These are phyloP conservation scores for Heliopora coerulea DNA, from an alignment of 92 coral and sea anemone genomes.

Conservation along the genomic window DNA sequence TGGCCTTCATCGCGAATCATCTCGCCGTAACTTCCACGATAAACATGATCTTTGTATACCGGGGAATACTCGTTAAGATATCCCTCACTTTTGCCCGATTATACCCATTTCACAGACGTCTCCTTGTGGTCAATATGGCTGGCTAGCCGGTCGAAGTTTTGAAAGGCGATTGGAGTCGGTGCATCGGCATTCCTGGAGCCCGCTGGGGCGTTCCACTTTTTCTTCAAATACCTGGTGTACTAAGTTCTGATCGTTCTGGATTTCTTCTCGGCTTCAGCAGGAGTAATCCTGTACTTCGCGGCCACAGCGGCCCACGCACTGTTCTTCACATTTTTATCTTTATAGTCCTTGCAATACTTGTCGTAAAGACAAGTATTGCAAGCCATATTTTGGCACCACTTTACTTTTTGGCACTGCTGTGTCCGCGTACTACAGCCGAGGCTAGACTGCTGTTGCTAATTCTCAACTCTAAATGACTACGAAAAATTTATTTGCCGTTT, in stretches of 20 bases:
- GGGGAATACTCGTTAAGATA: slow-evolving; percentile 4
- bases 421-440: too few species aligned
- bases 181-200: background rate
- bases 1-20: slow-evolving; percentile 18
- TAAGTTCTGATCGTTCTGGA: slow-evolving; percentile 32
- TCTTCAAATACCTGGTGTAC: slow-evolving; percentile 27
- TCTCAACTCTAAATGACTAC: too few species aligned
- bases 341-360: slow-evolving; percentile 29
- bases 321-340: slow-evolving; percentile 25
- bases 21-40: slow-evolving; percentile 32
- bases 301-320: slow-evolving; percentile 31
- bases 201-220: slow-evolving; percentile 18
- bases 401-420: too few species aligned
- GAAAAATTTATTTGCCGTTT: too few species aligned
- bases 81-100: background rate
- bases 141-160: slow-evolving; percentile 35
- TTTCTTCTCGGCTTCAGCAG: slow-evolving; percentile 27
- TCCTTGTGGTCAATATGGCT: slow-evolving; percentile 38
- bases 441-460: too few species aligned
- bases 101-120: background rate
- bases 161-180: slow-evolving; percentile 16
- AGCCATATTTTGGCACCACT: too few species aligned
- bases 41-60: slow-evolving; percentile 12
- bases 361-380: slow-evolving; percentile 36
- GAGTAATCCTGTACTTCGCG: slow-evolving; percentile 22